phyloP scores from a whole-genome alignment of 2,113 vertebrate species.

The Pedionomus torquatus region DNA sequence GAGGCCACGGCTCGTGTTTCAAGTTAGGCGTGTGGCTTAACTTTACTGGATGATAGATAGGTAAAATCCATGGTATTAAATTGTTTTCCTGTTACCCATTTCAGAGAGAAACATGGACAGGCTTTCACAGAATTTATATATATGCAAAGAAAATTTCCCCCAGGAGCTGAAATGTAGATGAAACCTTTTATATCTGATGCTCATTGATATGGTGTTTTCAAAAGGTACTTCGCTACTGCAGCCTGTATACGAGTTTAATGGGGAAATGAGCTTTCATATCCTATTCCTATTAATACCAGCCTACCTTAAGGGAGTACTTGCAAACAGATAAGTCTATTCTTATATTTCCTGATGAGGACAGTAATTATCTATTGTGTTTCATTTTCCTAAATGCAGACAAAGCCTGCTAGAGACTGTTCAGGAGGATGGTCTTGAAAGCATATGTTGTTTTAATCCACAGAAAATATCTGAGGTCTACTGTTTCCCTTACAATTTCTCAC shows the following conservation, averaged over 20 bases:
- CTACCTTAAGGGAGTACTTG: not conserved
- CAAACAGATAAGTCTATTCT: not conserved
- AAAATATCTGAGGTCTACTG: not conserved
- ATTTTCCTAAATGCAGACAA: not conserved
- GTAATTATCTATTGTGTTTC: not conserved
- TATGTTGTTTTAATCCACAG: not conserved
- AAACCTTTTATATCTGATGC: not conserved
- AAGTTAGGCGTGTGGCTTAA: not conserved
- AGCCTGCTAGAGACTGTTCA: not conserved
- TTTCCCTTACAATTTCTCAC: not conserved
- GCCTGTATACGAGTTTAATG: not conserved
- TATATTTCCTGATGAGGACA: not conserved
- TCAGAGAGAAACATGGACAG: not conserved
- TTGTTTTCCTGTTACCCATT: not conserved
- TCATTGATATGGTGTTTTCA: not conserved
- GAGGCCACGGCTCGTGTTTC: not conserved
- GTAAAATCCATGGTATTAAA: not conserved
- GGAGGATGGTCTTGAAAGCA: not conserved
- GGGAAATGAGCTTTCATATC: not conserved
- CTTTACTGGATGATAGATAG: not conserved
- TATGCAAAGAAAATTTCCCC: not conserved
- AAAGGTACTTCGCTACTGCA: not conserved
- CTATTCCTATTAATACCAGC: not conserved
- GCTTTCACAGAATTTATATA: not conserved
- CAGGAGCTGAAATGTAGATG: not conserved